Evolutionary conservation across 2,113 vertebrate species (phyloP), one percentile per base, ranked within the genome.

Genomic region (Vidua macroura): DNA sequence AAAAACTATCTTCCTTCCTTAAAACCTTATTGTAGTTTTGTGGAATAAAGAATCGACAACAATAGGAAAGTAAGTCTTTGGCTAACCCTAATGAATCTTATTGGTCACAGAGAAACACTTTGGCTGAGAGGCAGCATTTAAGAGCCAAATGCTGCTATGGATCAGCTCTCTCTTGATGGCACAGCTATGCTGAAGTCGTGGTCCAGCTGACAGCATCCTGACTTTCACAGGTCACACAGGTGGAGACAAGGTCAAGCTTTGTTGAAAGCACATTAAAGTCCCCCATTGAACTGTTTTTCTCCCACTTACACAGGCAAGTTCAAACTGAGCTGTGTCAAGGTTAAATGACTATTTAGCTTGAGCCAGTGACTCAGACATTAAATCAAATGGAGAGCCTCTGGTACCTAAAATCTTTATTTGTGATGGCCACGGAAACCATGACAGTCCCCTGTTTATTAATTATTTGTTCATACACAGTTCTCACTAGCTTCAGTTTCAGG

Each of bases 281-380:
- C 43, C 33, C 15, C 7, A 4, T 17, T 78, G 77, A 84, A 64
- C 20, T 19, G 11, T 72, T 95, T 73, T 87, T 69, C 46, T 87
- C 30, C 23, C 81, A 39, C 70, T 95, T 67, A 39, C 37, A 52
- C 10, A 58, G 37, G 51, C 33, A 59, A 63, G 70, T 89, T 79
- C 59, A 55, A 85, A 66, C 16, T 53, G 49, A 92, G 43, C 23
- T 68, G 9, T 37, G 46, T 60, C 73, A 79, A 78, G 74, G 44
- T 92, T 78, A 93, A 95, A 79, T 90, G 43, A 52, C 43, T 90
- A 41, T 83, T 89, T 91, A 70, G 12, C 33, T 30, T 78, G 62
- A 88, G 46, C 16, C 58, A 68, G 37, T 79, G 67, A 70, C 69
- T 89, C 62, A 79, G 55, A 41, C 27, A 48, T 84, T 62, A 83